Evolutionary conservation across 2,797 vertebrate genomes (phyloP), one percentile per base, ranked within the genome.

Genomic region (Gymnothorax javanicus): DNA sequence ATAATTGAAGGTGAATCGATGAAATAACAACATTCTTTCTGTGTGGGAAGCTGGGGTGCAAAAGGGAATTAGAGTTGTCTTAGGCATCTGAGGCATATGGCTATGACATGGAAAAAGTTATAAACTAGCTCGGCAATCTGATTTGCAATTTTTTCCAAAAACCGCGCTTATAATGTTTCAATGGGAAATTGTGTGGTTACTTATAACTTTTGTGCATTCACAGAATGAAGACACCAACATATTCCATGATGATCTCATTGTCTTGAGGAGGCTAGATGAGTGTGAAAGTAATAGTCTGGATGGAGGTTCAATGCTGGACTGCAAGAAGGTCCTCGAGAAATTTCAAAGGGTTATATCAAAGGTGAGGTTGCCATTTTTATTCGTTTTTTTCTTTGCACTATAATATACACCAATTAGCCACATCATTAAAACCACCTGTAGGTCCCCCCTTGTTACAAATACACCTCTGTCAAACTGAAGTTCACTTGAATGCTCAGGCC

Each of bases 231-330:
- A 71, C 15, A 27, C 2, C 27, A 27, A 1, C 33, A 73, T 11
- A 20, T 52, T 60, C 33, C 12, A 67, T 43, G 7, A 64, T 84
- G 50, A 96, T 85, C 92, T 93, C 79, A 79, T 92, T 86, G 93
- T 95, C 85, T 89, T 96, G 89, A 94, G 91, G 89, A 96, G 87
- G 86, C 86, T 97, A 87, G 93, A 95, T 90, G 93, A 93, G 87
- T 97, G 96, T 92, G 90, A 89, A 84, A 94, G 92, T 6, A 88
- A 89, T 79, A 94, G 92, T 84, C 91, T 90, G 11, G 86, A 90
- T 7, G 89, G 90, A 12, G 88, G 92, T 0, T 92, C 94, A 0
- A 86, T 94, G 77, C 84, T 95, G 90, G 94, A 96, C 90, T 97
- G 97, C 89, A 92, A 91, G 54, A 92, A 94, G 87, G 90, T 96